phyloP scores from a whole-genome alignment of 1,140 invertebrate species.

The Nilaparvata lugens region DNA sequence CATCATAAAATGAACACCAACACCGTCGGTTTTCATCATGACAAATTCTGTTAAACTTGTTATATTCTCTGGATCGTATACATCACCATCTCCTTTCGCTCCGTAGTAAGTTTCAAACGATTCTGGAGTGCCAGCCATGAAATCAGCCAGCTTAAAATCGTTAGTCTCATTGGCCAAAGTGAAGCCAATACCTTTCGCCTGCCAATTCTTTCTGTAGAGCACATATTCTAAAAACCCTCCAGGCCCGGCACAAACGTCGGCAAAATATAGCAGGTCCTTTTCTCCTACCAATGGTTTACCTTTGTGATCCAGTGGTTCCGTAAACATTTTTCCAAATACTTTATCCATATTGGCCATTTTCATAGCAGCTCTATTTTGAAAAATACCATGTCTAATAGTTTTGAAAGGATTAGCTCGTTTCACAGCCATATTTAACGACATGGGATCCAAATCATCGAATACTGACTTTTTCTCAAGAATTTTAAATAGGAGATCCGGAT shows the following conservation, averaged over 20 bases:
- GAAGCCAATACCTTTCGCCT: slow-evolving; percentile 89
- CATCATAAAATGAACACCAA: slow-evolving; percentile 95
- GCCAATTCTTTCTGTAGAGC: slow-evolving; percentile 76
- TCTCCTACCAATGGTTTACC: slow-evolving; percentile 36
- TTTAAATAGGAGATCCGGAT: slow-evolving; percentile 53
- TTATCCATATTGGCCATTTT: slow-evolving; percentile 98
- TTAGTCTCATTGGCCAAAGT: slow-evolving; percentile 70
- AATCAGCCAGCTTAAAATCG: slow-evolving; percentile 89
- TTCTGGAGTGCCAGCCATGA: slow-evolving; percentile 78
- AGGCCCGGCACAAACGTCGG: slow-evolving; percentile 95
- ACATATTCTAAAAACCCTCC: slow-evolving; percentile 98
- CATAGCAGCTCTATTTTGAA: slow-evolving; percentile 91
- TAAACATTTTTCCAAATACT: slow-evolving; percentile 87
- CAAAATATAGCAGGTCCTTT: slow-evolving; percentile 73
- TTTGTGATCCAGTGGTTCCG: slow-evolving; percentile 55
- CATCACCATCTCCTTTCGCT: slow-evolving; percentile 72
- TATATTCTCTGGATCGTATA: slow-evolving; percentile 81
- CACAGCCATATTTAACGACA: slow-evolving; percentile 72
- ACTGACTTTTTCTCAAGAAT: slow-evolving; percentile 70
- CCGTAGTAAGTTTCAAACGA: slow-evolving; percentile 91
- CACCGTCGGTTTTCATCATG: slow-evolving; percentile 57
- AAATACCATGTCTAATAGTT: slow-evolving; percentile 79
- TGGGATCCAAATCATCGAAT: slow-evolving; percentile 71
- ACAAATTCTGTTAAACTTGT: slow-evolving; percentile 64
- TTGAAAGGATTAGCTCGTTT: slow-evolving; percentile 89